Evolutionary conservation across 2,888 invertebrate genomes (phyloP).

Genomic region (Agrilus cyanescens): DNA sequence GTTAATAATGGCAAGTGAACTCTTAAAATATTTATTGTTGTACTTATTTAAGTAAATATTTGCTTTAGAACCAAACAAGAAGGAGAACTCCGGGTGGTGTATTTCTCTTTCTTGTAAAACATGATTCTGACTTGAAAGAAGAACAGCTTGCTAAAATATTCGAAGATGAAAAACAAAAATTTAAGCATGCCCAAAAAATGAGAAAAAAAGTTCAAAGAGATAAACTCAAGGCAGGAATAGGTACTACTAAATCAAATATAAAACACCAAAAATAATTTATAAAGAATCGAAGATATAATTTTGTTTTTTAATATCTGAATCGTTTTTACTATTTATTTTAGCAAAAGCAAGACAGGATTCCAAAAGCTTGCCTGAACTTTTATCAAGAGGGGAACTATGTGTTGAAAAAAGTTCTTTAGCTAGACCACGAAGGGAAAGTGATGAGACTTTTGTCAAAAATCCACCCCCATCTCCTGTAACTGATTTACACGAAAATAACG

Average conservation of each 20-base stretch:
- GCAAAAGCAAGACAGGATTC: slow-evolving; percentile 10
- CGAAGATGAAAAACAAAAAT: slow-evolving; percentile 48
- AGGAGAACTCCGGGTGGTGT: slow-evolving; percentile 81
- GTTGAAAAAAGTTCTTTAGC: slow-evolving; percentile 25
- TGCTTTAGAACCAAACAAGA: slow-evolving; percentile 57
- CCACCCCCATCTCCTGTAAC: slow-evolving; percentile 76
- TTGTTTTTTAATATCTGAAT: no score
- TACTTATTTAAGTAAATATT: slow-evolving; percentile 1
- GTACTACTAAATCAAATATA: slow-evolving; percentile 15
- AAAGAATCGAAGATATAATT: no score
- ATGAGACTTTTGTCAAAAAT: slow-evolving; percentile 48
- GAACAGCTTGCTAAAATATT: slow-evolving; percentile 59
- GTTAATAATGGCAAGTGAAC: slow-evolving; percentile 56
- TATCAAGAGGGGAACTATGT: slow-evolving; percentile 47
- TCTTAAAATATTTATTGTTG: not conserved
- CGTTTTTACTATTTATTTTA: slow-evolving; percentile 3
- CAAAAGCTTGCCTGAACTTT: slow-evolving; percentile 44
- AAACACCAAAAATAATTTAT: no score
- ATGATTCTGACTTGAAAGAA: slow-evolving; percentile 52
- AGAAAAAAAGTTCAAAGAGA: slow-evolving; percentile 51
- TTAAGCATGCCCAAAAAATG: slow-evolving; percentile 42
- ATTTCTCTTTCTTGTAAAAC: slow-evolving; percentile 69
- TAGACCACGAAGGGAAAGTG: slow-evolving; percentile 36
- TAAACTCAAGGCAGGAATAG: slow-evolving; percentile 45
- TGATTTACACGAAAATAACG: slow-evolving; percentile 51